A percentile compares a stretch with the other conserved stretches of the same genome.
Conservation (phyloP, 2,888 invertebrate species). For the Apocheima hispidaria region DNA sequence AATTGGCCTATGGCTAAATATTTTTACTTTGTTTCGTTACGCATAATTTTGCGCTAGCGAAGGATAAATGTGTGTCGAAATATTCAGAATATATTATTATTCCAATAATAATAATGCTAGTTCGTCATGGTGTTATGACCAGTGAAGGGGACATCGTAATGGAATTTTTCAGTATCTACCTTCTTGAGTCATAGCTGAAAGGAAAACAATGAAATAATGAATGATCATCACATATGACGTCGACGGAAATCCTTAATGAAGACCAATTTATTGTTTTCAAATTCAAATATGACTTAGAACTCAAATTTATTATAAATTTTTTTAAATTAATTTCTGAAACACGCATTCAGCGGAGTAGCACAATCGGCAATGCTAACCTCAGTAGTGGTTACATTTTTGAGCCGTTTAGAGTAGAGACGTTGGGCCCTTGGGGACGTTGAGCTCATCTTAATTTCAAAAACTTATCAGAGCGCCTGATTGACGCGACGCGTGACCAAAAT, state of each 20-base stretch:
- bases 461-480: no score
- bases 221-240: neutral
- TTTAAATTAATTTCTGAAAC: no score
- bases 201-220: conserved; percentile 5
- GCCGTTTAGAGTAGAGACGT: no score
- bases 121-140: conserved; percentile 18
- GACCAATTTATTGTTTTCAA: conserved; percentile 1
- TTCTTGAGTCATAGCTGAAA: conserved; percentile 11
- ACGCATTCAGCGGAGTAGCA: no score
- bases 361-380: no score
- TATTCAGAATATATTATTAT: neutral
- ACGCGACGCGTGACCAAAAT: no score
- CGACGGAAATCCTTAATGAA: neutral
- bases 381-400: no score
- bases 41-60: conserved; percentile 5
- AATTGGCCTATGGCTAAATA: conserved; percentile 5
- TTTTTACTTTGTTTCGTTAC: conserved; percentile 5
- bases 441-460: no score
- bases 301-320: no score
- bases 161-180: conserved; percentile 19
- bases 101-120: neutral
- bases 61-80: conserved; percentile 16
- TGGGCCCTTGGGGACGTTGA: no score
- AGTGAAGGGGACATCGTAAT: neutral
- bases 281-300: neutral